Evolutionary conservation across 2,113 vertebrate genomes (phyloP).

Genomic region (Cynoglossus semilaevis): DNA sequence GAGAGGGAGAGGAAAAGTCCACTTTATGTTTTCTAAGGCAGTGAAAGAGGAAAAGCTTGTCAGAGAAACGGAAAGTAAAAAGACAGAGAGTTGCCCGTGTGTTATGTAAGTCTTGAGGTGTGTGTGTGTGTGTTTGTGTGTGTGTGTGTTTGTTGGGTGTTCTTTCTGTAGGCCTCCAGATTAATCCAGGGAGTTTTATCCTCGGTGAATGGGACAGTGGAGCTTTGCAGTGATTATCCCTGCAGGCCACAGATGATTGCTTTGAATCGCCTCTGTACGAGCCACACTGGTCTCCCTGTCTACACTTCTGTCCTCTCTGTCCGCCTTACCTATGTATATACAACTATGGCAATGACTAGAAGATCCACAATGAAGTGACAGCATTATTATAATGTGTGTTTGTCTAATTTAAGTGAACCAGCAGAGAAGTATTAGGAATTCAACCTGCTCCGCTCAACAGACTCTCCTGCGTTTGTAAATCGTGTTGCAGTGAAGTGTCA

Average conservation of each 20-base stretch:
- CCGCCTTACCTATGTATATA: too few relatives aligned
- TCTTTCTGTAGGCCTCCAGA: slow-evolving; percentile 55
- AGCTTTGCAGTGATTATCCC: slow-evolving; percentile 73
- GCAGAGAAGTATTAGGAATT: too few relatives aligned
- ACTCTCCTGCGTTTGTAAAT: too few relatives aligned
- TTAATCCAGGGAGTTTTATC: slow-evolving; percentile 73
- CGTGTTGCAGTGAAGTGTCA: too few relatives aligned
- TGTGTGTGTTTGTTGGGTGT: slow-evolving; percentile 41
- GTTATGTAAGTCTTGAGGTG: slow-evolving; percentile 64
- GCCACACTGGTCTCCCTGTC: slow-evolving; percentile 26
- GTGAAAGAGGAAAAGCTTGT: slow-evolving; percentile 44
- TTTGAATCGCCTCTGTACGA: slow-evolving; percentile 56
- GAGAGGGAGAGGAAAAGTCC: slow-evolving; percentile 11
- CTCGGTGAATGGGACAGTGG: slow-evolving; percentile 74
- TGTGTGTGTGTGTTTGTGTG: slow-evolving; percentile 18
- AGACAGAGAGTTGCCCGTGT: slow-evolving; percentile 36
- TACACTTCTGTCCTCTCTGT: neutral
- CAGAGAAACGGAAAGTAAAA: slow-evolving; percentile 31
- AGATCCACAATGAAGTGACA: too few relatives aligned
- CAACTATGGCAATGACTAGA: too few relatives aligned
- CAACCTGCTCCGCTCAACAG: too few relatives aligned
- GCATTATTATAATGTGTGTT: too few relatives aligned
- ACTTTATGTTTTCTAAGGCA: too few relatives aligned
- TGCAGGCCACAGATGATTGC: slow-evolving; percentile 71
- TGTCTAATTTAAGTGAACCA: too few relatives aligned